phyloP scores from a whole-genome alignment of 2,888 invertebrate genomes.

The Oxyteleia sp. region DNA sequence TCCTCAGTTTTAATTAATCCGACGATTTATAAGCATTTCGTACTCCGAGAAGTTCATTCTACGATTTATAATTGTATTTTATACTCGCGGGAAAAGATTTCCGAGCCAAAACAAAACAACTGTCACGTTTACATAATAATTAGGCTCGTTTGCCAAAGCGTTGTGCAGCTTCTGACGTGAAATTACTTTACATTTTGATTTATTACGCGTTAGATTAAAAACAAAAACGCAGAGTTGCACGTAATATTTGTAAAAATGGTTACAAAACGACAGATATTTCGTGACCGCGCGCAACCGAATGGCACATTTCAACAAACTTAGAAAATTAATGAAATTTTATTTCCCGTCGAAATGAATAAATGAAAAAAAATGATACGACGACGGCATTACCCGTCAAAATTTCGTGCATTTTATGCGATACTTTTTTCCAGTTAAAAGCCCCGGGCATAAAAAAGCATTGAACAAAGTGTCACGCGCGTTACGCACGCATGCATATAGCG shows the following conservation, averaged over 20 bases:
- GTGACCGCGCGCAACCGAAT: constrained; percentile 9
- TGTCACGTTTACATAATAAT: background rate
- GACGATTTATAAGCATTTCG: constrained; percentile 18
- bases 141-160: background rate
- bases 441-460: constrained; percentile 62
- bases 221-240: no score
- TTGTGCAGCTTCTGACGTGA: no score
- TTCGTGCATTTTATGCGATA: constrained; percentile 66
- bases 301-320: constrained; percentile 47
- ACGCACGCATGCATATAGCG: constrained; percentile 59
- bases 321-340: constrained; percentile 56
- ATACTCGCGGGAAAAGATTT: background rate
- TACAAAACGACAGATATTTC: background rate
- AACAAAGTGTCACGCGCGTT: constrained; percentile 67
- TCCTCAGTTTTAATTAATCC: constrained; percentile 36
- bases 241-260: background rate
- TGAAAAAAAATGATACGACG: constrained; percentile 31
- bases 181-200: no score
- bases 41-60: background rate
- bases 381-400: constrained; percentile 57
- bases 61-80: background rate
- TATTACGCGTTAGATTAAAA: no score
- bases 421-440: constrained; percentile 71
- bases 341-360: constrained; percentile 52
- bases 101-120: background rate